These are phyloP conservation scores for Noctua fimbriata DNA, from an alignment of 2,888 invertebrate genomes.

Conservation along the genomic window DNA sequence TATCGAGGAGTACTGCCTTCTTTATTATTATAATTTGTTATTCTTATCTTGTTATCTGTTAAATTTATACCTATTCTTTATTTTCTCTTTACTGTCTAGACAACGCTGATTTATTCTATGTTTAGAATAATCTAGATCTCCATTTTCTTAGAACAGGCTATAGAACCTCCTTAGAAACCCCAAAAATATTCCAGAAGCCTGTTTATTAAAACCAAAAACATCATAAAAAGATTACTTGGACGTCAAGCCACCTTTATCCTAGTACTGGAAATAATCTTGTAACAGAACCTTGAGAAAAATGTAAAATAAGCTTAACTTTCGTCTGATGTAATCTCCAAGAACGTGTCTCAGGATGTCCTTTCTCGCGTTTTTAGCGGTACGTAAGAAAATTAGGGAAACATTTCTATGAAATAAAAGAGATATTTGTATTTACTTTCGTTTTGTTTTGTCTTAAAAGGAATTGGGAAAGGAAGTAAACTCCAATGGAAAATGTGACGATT, in stretches of 20 bases:
- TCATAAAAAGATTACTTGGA: constrained; percentile 47
- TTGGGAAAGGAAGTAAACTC: neutral
- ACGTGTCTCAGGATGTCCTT: constrained; percentile 62
- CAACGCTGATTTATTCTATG: neutral
- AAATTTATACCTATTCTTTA: too few species aligned
- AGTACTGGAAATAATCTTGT: constrained; percentile 59
- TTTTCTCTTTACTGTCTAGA: neutral
- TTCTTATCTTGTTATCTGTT: too few species aligned
- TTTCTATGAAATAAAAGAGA: constrained; percentile 42
- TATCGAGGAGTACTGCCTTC: too few species aligned
- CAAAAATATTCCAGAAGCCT: constrained; percentile 17
- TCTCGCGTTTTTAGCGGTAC: constrained; percentile 53
- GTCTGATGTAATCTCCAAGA: constrained; percentile 71
- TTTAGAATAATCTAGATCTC: neutral
- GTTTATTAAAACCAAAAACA: constrained; percentile 49
- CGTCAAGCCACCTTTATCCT: constrained; percentile 23
- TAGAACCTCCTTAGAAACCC: neutral
- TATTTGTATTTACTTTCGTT: constrained; percentile 35
- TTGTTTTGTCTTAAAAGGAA: constrained; percentile 32
- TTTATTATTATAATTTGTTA: too few species aligned
- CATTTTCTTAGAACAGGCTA: neutral
- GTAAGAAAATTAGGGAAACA: constrained; percentile 51
- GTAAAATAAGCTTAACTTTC: constrained; percentile 65
- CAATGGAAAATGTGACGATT: constrained; percentile 19
- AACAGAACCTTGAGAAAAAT: constrained; percentile 64